Percentiles rank a stretch among this genome's conserved stretches.
Evolutionary conservation across 2,888 invertebrate genomes (phyloP).

Genomic region (Macroteleia sp.): DNA sequence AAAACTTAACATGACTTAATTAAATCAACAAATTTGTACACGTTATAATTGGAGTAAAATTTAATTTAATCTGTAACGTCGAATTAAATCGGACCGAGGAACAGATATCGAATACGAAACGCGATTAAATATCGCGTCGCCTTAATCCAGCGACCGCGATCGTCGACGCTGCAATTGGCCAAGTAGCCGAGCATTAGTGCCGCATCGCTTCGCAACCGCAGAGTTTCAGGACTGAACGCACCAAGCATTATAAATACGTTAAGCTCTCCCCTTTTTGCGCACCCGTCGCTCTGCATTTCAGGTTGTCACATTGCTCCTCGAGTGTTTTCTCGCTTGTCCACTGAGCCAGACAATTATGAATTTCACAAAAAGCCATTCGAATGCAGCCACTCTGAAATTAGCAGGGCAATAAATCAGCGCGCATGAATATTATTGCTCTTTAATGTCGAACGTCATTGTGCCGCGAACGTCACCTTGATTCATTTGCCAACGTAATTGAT

Average conservation of each 20-base stretch:
- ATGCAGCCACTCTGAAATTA: constrained; percentile 52
- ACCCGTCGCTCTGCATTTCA: constrained; percentile 42
- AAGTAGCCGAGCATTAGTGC: constrained; percentile 69
- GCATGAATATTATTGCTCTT: constrained; percentile 48
- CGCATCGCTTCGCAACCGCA: constrained; percentile 74
- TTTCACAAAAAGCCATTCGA: constrained; percentile 49
- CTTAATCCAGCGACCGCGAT: constrained; percentile 63
- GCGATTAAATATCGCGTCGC: background rate
- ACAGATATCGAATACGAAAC: background rate
- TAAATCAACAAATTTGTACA: too few species aligned
- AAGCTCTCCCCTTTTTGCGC: constrained; percentile 69
- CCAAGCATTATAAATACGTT: constrained; percentile 81
- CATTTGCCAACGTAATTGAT: constrained; percentile 34
- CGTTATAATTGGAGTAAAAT: too few species aligned
- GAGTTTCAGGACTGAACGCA: constrained; percentile 69
- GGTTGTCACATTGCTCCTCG: constrained; percentile 33
- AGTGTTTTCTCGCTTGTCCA: constrained; percentile 53
- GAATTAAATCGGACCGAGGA: too few species aligned
- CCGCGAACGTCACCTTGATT: constrained; percentile 21
- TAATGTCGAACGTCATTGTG: constrained; percentile 42
- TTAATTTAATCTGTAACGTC: too few species aligned
- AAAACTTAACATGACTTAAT: too few species aligned
- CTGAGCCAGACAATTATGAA: constrained; percentile 49
- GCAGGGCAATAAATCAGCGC: constrained; percentile 47
- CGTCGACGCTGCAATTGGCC: constrained; percentile 40